These are phyloP conservation scores for Cacatua alba DNA, from an alignment of 2,113 vertebrate genomes.

Conservation along the genomic window DNA sequence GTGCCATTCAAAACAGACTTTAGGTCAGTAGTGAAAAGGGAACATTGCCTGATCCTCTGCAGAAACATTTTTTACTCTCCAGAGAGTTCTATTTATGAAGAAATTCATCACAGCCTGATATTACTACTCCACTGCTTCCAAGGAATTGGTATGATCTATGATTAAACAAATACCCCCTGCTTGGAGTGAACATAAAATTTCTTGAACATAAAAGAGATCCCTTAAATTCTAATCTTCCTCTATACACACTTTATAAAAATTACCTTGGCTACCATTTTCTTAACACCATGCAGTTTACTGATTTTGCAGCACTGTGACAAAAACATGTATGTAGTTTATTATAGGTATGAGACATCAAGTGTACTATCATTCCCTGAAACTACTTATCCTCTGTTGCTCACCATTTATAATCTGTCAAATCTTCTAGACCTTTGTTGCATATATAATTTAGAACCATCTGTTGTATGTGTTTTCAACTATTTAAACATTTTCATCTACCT, in stretches of 20 bases:
- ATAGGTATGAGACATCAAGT: constrained; percentile 51
- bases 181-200: background rate
- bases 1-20: background rate
- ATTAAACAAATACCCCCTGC: background rate
- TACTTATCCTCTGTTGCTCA: constrained; percentile 71
- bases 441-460: constrained; percentile 80
- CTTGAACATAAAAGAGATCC: background rate
- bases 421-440: constrained; percentile 71
- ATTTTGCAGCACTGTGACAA: constrained; percentile 54
- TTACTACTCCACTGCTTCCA: background rate
- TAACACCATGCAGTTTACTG: constrained; percentile 25
- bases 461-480: constrained; percentile 72
- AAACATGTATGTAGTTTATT: constrained; percentile 22
- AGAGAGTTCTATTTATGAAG: background rate
- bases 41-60: background rate
- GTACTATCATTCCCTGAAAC: constrained; percentile 67
- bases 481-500: constrained; percentile 74
- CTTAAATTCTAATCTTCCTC: background rate
- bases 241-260: background rate
- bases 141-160: background rate
- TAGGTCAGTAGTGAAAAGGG: background rate
- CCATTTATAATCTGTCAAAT: constrained; percentile 72
- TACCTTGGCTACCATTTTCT: background rate
- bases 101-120: background rate
- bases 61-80: background rate